These are phyloP conservation scores for Scaptomyza flava DNA, from an alignment of 2,888 invertebrate genomes.

Conservation along the genomic window DNA sequence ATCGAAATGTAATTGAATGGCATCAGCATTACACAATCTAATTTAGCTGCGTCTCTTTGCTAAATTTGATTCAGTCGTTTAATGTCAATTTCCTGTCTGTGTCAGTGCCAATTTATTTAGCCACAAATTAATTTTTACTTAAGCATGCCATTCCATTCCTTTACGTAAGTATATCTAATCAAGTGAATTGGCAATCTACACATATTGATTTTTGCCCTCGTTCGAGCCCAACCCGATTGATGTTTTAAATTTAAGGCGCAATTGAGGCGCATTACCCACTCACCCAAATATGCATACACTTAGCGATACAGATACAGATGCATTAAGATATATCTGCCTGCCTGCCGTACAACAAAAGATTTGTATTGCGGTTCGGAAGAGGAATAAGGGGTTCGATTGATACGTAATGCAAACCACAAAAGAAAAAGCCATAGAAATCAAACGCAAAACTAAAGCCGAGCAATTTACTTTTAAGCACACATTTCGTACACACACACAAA, in stretches of 20 bases:
- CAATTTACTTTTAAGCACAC: slow-evolving; percentile 76
- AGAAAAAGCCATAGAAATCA: slow-evolving; percentile 64
- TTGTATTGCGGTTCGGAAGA: slow-evolving; percentile 43
- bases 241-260: slow-evolving; percentile 60
- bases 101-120: too few species aligned
- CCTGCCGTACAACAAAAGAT: slow-evolving; percentile 34
- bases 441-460: slow-evolving; percentile 64
- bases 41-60: too few species aligned
- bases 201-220: slow-evolving; percentile 58
- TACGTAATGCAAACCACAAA: slow-evolving; percentile 28
- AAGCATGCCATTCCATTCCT: slow-evolving; percentile 10
- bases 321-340: slow-evolving; percentile 39
- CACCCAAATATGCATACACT: slow-evolving; percentile 66
- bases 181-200: slow-evolving; percentile 53
- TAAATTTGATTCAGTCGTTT: slow-evolving; percentile 2
- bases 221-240: slow-evolving; percentile 54
- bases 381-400: background rate
- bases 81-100: slow-evolving; percentile 30
- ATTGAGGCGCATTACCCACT: slow-evolving; percentile 74
- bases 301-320: slow-evolving; percentile 34
- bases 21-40: background rate
- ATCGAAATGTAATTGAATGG: slow-evolving; percentile 9
- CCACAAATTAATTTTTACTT: slow-evolving; percentile 44
- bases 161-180: slow-evolving; percentile 47
- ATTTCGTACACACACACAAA: slow-evolving; percentile 38